Base-by-base conservation (phyloP, 2,797 vertebrate genomes). In the Gymnodraco acuticeps region DNA sequence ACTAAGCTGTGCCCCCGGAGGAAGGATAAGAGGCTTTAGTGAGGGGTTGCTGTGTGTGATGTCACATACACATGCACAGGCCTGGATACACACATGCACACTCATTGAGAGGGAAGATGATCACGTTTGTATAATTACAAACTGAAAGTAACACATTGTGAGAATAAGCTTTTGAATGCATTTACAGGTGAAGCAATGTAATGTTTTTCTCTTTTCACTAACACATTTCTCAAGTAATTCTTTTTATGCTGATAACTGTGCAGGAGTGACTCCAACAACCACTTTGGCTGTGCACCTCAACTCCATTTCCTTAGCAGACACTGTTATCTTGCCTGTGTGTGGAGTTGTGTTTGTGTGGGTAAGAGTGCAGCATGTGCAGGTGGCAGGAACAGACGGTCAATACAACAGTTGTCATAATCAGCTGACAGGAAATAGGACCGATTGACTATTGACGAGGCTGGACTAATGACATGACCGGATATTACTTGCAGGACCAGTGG, bases 11-110 rank as follows among this genome's bases (percentile, higher is more conserved):
- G 85, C 86, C 91, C 87, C 87, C 86, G 77, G 87, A 89, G 91
- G 86, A 92, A 78, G 93, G 88, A 93, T 93, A 92, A 93, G 86
- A 88, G 85, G 92, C 81, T 91, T 93, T 93, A 92, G 88, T 51
- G 81, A 80, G 75, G 77, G 87, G 85, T 71, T 81, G 79, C 86
- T 81, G 89, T 88, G 88, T 91, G 84, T 82, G 80, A 88, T 89
- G 90, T 88, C 88, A 88, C 77, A 84, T 47, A 84, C 69, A 53
- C 77, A 78, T 7, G 31, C 68, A 66, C 16, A 12, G 50, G 47
- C 76, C 43, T 60, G 61, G 5, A 64, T 51, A 63, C 70, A 55
- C 7, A 75, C 55, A 66, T 7, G 27, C 51, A 73, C 71, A 60
- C 42, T 60, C 48, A 73, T 33, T 27, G 45, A 55, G 52, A 60